phyloP scores from a whole-genome alignment of 2,888 invertebrate species.

The Cylindroiulus punctatus region DNA sequence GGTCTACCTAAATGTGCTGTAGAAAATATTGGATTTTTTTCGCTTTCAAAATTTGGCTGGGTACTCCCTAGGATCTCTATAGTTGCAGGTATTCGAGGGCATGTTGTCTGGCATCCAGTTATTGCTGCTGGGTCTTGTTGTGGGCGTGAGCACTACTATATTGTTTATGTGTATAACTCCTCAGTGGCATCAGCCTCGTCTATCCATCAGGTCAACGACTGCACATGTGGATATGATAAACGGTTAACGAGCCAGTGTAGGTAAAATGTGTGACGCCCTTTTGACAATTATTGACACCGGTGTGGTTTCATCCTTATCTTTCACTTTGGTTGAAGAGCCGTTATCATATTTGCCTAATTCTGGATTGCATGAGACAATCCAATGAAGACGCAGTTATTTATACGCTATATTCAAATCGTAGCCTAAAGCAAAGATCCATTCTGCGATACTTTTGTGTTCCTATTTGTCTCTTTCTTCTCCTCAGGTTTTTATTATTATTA shows the following conservation, averaged over 20 bases:
- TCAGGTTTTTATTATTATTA: no score
- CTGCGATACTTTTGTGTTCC: no score
- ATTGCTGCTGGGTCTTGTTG: constrained; percentile 7
- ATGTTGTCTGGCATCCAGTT: neutral
- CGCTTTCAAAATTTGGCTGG: neutral
- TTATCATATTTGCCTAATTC: no score
- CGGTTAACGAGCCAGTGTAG: neutral
- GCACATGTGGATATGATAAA: constrained; percentile 15
- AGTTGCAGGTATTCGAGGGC: neutral
- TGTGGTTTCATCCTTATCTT: no score
- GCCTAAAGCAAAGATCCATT: no score
- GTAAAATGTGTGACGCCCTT: constrained; percentile 3
- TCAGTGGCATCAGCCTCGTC: constrained; percentile 15
- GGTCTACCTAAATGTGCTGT: neutral
- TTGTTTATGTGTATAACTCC: neutral
- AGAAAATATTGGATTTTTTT: neutral
- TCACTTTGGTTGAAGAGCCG: no score
- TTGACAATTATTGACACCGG: neutral
- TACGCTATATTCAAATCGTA: no score
- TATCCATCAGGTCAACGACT: constrained; percentile 24
- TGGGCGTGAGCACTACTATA: neutral
- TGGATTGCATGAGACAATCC: no score
- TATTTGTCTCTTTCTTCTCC: no score
- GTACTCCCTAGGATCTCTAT: neutral
- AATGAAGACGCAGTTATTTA: no score